Percentiles rank a stretch among this genome's conserved stretches.
Conservation (phyloP, 92 coral and sea anemone genomes). For the Anthopleura xanthogrammica region DNA sequence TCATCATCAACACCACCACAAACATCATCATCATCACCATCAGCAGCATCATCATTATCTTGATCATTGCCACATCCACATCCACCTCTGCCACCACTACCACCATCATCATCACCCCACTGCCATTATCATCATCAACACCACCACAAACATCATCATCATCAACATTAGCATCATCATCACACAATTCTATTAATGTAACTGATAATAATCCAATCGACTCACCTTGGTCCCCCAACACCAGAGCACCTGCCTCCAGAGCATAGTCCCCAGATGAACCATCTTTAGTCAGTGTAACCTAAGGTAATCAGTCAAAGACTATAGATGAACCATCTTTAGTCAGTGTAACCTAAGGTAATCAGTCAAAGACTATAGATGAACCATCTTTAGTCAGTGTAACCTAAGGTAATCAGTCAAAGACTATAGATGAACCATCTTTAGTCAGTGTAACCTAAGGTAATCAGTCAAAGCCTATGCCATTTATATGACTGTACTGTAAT, state of each 20-base stretch:
- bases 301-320: not conserved
- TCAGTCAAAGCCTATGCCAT: not conserved
- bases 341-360: not conserved
- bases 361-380: constrained; percentile 36
- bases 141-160: not conserved
- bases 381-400: constrained; percentile 91
- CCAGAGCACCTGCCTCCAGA: constrained; percentile 95
- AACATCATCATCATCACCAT: too few species aligned
- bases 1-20: too few species aligned
- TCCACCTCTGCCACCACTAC: not conserved
- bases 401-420: constrained; percentile 20
- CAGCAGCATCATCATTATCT: not conserved
- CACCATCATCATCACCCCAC: not conserved
- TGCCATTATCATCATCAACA: not conserved
- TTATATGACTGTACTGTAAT: too few species aligned
- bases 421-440: not conserved
- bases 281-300: constrained; percentile 92
- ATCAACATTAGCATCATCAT: too few species aligned
- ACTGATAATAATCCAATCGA: not conserved
- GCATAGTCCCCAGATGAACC: constrained; percentile 95
- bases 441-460: not conserved
- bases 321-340: not conserved
- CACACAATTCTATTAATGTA: not conserved
- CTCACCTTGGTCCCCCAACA: constrained; percentile 90
- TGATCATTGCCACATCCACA: not conserved